A percentile compares a stretch with the other conserved stretches of the same genome.
Conservation (phyloP, 2,888 invertebrate genomes). For the Apoda limacodes region DNA sequence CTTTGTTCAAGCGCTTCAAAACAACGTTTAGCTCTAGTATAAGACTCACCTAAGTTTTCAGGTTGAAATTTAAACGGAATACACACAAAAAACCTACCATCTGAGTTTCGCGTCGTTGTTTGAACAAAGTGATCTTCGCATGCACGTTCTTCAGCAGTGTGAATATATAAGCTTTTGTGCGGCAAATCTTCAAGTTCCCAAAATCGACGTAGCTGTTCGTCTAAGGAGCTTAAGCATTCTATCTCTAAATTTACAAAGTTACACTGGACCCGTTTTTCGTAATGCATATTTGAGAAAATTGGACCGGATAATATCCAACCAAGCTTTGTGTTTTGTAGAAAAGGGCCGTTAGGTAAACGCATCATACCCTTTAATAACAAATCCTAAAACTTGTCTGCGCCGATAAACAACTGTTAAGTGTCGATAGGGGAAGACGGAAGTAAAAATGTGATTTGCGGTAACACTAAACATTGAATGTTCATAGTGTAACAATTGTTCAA, state of each 20-base stretch:
- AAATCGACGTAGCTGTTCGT: no score
- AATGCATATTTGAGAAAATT: neutral
- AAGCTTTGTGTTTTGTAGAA: slow-evolving; percentile 4
- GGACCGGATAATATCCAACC: slow-evolving; percentile 5
- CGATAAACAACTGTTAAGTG: slow-evolving; percentile 1
- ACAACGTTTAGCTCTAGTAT: no score
- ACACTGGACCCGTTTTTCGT: no score
- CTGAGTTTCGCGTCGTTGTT: no score
- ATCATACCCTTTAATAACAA: slow-evolving; percentile 1
- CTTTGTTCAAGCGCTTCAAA: no score
- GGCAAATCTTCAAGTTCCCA: no score
- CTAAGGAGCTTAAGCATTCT: no score
- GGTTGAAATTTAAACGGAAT: neutral
- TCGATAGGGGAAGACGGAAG: slow-evolving; percentile 1
- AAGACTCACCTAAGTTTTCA: slow-evolving; percentile 4
- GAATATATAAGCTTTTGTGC: no score
- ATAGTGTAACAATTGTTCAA: no score
- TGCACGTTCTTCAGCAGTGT: no score
- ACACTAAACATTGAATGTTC: slow-evolving; percentile 3
- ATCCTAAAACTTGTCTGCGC: slow-evolving; percentile 4
- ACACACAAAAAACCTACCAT: slow-evolving; percentile 4
- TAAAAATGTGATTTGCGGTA: slow-evolving; percentile 1
- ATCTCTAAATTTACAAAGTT: no score
- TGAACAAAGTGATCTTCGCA: no score
- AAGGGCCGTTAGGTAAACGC: slow-evolving; percentile 2